These are phyloP conservation scores for Frankliniella intonsa DNA, from an alignment of 2,888 invertebrate genomes.

Conservation along the genomic window DNA sequence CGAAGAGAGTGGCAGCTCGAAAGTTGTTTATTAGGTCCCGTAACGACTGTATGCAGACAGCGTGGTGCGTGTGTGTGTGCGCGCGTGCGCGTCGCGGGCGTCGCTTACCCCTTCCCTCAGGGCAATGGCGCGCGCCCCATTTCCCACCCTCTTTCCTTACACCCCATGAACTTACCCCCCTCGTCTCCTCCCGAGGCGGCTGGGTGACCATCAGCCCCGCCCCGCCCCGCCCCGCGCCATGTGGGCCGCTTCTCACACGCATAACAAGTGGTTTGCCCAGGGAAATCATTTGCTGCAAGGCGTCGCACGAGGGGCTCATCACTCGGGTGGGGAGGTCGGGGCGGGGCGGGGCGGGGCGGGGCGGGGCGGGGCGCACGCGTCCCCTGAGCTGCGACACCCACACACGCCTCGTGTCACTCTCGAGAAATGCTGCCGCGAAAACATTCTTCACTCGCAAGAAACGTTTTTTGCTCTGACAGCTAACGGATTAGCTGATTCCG, in stretches of 20 bases:
- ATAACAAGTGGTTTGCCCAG: conserved; percentile 19
- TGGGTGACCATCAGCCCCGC: neutral
- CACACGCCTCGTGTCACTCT: no score
- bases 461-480: no score
- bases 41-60: no score
- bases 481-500: no score
- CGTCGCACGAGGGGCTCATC: neutral
- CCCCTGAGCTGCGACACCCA: no score
- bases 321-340: neutral
- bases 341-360: neutral
- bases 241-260: conserved; percentile 3
- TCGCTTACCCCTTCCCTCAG: neutral
- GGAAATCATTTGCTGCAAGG: neutral
- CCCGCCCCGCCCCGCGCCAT: neutral
- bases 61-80: no score
- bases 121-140: neutral
- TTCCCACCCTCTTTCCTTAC: neutral
- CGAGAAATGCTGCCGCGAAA: no score
- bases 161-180: neutral
- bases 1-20: no score
- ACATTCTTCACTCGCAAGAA: no score
- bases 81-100: no score
- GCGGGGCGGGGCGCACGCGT: no score
- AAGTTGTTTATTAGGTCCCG: no score
- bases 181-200: neutral